These are phyloP conservation scores for Pachycephala philippinensis DNA, from an alignment of 2,113 vertebrate genomes.

Conservation along the genomic window DNA sequence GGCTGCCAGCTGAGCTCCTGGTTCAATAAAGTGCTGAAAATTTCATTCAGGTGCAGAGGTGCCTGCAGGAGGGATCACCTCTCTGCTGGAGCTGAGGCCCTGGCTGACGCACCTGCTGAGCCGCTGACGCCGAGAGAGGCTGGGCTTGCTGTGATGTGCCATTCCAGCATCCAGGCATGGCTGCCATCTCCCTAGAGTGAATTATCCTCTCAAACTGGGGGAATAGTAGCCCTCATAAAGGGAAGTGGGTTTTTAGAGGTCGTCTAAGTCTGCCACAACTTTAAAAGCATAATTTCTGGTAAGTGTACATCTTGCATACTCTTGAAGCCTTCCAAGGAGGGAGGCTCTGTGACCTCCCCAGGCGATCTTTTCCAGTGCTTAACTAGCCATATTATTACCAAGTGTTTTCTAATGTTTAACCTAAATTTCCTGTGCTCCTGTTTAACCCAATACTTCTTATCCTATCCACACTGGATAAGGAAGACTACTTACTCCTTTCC, in stretches of 20 bases:
- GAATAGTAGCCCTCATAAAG: background rate
- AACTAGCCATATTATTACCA: conserved; percentile 19
- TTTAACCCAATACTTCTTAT: background rate
- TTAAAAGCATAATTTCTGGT: background rate
- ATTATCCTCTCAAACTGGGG: background rate
- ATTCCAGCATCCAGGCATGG: background rate
- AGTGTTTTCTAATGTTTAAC: conserved; percentile 53
- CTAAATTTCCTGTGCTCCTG: conserved; percentile 24
- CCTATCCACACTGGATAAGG: background rate
- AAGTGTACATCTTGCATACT: background rate
- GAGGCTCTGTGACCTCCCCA: background rate
- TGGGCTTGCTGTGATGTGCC: background rate
- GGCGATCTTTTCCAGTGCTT: background rate
- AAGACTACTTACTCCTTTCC: background rate
- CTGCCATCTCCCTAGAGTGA: background rate
- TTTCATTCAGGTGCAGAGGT: background rate
- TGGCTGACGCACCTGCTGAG: background rate
- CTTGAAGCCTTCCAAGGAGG: background rate
- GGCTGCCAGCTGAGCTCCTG: background rate
- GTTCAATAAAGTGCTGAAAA: background rate
- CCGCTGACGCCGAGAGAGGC: background rate
- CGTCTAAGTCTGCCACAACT: background rate
- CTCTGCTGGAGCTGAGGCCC: background rate
- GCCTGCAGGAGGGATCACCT: background rate
- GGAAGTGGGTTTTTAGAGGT: background rate